Base-by-base conservation (phyloP, 2,888 invertebrate species). In the Watsonalla binaria region DNA sequence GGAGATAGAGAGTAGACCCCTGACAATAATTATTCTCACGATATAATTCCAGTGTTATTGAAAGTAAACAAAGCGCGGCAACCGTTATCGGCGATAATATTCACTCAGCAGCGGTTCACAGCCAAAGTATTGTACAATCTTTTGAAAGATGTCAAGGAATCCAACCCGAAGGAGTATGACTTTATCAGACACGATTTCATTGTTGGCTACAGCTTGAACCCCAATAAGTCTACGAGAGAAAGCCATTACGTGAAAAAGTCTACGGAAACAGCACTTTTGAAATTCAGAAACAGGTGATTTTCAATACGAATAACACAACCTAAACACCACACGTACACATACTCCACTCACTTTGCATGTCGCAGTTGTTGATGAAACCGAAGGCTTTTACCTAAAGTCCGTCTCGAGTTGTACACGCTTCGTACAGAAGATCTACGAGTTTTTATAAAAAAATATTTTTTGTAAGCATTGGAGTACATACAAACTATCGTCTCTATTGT, bases 51-150 rank as follows among this genome's bases (percentile, higher is more conserved):
- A 83, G 82, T 66, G n/a, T 5, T 68, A 13, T 55, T 82, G 24
- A 75, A 68, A 65, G 59, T 80, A 0, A 90, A 91, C 57, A 66
- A 55, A 15, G 24, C 63, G 0, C 73, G 76, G 11, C 88, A 92
- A 63, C 85, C 90, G 6, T 79, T 96, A 8, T 94, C 94, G 51
- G 93, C 92, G 0, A 92, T 97, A 14, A 91, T 97, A 57, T 96
- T 97, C 78, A 94, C 95, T 0, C 85, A 93, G 66, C 91, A 94
- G 62, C 89, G 96, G 50, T 94, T 95, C 63, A 94, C 95, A 0
- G 95, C 96, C 0, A 95, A 95, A 81, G 90, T 95, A 6, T 68
- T 98, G 0, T 95, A 92, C 72, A 94, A 95, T 58, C 74, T 96
- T 5, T 66, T 97, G 5, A 91, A 93, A 55, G 82, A 88, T 0